Percentiles rank a stretch among this genome's conserved stretches.
phyloP scores from a whole-genome alignment of 2,888 invertebrate species.

The Euplagia quadripunctaria region DNA sequence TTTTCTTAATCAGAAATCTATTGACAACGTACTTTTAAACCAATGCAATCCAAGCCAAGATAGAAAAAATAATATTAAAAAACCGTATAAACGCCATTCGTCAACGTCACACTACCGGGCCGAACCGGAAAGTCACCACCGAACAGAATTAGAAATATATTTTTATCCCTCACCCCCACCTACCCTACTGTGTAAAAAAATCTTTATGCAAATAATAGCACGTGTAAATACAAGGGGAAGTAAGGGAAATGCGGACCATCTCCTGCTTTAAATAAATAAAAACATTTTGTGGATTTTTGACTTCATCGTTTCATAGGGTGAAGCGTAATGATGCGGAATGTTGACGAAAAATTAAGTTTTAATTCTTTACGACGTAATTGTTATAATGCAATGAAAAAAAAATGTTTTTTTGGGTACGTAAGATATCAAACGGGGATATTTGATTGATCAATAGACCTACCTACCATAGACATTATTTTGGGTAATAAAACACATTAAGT shows the following conservation, averaged over 20 bases:
- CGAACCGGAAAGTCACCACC: constrained; percentile 77
- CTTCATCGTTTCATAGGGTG: constrained; percentile 40
- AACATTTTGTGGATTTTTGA: constrained; percentile 44
- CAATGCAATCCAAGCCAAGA: constrained; percentile 26
- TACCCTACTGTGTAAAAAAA: constrained; percentile 72
- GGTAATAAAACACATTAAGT: too few species aligned
- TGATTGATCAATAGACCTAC: not conserved
- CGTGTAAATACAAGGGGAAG: constrained; percentile 83
- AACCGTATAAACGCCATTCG: constrained; percentile 77
- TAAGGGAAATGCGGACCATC: constrained; percentile 59
- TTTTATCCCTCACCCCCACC: constrained; percentile 80
- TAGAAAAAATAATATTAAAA: constrained; percentile 68
- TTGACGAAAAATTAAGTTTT: constrained; percentile 50
- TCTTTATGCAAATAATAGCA: constrained; percentile 86
- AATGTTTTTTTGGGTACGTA: not conserved
- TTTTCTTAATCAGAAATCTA: not conserved
- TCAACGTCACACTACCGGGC: constrained; percentile 77
- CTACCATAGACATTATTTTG: not conserved
- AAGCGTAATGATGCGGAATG: constrained; percentile 47
- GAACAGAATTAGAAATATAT: constrained; percentile 86
- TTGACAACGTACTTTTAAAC: constrained; percentile 20
- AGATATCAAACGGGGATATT: too few species aligned
- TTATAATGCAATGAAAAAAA: not conserved
- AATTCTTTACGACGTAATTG: constrained; percentile 27
- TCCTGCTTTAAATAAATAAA: constrained; percentile 60